Base-by-base conservation (phyloP, 92 coral and sea anemone species). In the Parazoanthus swiftii region DNA sequence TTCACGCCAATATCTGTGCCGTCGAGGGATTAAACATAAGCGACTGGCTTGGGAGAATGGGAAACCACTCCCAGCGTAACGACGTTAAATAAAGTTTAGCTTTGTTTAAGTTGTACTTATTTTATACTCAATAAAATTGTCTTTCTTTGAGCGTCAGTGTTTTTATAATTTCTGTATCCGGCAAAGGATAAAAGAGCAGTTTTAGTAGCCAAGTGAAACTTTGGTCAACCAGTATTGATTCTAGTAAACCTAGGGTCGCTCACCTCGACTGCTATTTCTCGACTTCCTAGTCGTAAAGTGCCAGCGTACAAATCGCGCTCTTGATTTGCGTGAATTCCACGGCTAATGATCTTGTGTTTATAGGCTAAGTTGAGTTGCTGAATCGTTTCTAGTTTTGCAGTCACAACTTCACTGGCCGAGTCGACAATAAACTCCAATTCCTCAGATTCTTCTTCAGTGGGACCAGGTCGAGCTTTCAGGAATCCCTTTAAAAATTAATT, bases 371-470 rank as follows among this genome's bases (percentile, higher is more conserved):
- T 85, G 25, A 93, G 35, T 8, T 58, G 63, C 3, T 71, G 76
- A 16, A 94, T 88, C 0, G 93, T 48, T 1, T 89, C 85, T 1
- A 83, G 59, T 8, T 74, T 86, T 3, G 86, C 93, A 1, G 98
- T 95, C 4, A 95, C 95, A 25, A 95, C 98, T 16, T 95, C 98
- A 74, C 98, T 95, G 8, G 94, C 98, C n/a, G 93, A 91, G 73
- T 95, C 98, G 18, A 95, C 92, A 6, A 94, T 82, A 73, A 93
- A 94, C 25, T 91, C 91, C 9, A 90, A 51, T 10, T 84, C 36
- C 36, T 91, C 93, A 16, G 93, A 85, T 13, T 86, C 82, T 39
- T 77, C 76, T 14, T 63, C 77, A 74, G 25, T 14, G 70, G 70
- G 70, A 21, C 79, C 90, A 18, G 79, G 3, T 71, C 35, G 78